phyloP scores from a whole-genome alignment of 1,140 invertebrate genomes.

The Potamilus streckersoni region DNA sequence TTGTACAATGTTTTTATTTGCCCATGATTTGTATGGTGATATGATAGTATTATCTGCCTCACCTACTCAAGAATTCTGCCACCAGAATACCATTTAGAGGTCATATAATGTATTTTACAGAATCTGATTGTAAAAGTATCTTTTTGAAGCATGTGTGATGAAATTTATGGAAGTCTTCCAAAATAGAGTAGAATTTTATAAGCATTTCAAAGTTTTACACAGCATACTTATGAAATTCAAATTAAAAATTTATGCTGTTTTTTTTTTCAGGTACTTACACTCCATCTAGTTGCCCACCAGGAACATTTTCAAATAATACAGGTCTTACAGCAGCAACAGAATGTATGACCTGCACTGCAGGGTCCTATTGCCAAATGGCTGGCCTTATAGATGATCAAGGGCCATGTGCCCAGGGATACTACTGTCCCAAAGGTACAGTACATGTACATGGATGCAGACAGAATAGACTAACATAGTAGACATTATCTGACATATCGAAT shows the following conservation, averaged over 20 bases:
- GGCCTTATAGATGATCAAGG: conserved; percentile 58
- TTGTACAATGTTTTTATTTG: too few relatives aligned
- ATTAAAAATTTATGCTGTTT: background rate
- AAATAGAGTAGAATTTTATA: too few relatives aligned
- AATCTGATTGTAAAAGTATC: too few relatives aligned
- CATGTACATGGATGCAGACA: background rate
- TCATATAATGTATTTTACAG: too few relatives aligned
- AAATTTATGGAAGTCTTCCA: too few relatives aligned
- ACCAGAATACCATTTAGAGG: too few relatives aligned
- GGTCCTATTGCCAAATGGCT: conserved; percentile 56
- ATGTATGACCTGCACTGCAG: conserved; percentile 59
- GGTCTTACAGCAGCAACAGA: conserved; percentile 37
- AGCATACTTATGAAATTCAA: background rate
- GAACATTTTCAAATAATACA: conserved; percentile 62
- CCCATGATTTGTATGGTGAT: too few relatives aligned
- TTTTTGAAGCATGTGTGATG: too few relatives aligned
- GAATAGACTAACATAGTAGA: too few relatives aligned
- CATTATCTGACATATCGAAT: too few relatives aligned
- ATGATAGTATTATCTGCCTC: too few relatives aligned
- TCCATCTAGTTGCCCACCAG: conserved; percentile 54
- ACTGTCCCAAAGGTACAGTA: conserved; percentile 58
- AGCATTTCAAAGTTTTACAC: background rate
- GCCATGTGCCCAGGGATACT: conserved; percentile 59
- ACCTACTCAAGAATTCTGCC: too few relatives aligned
- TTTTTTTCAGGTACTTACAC: conserved; percentile 56